Evolutionary conservation across 2,113 vertebrate species (phyloP).

Genomic region (Cranoglanis bouderius): DNA sequence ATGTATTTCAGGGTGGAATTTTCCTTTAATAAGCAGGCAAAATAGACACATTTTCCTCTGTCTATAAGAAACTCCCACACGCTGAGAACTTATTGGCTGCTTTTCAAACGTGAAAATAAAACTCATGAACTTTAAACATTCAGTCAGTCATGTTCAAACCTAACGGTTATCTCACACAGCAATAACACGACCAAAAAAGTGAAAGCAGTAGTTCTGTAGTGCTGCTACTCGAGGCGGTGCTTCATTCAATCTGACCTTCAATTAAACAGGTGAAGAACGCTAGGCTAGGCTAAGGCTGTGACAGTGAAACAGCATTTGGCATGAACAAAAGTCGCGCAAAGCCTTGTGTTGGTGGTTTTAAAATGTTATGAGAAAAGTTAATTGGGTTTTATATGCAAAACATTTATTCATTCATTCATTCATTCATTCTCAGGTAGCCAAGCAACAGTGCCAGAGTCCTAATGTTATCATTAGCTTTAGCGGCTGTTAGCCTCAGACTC

Average conservation of each 20-base stretch:
- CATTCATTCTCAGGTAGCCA: neutral
- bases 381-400: neutral
- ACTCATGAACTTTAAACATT: neutral
- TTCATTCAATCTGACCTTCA: slow-evolving; percentile 41
- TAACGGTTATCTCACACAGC: neutral
- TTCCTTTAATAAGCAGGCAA: neutral
- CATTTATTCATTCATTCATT: neutral
- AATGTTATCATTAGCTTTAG: neutral
- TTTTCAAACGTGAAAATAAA: neutral
- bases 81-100: neutral
- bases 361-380: neutral
- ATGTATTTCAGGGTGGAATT: neutral
- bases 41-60: neutral
- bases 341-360: too few relatives aligned
- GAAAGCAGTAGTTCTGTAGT: neutral
- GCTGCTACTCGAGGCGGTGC: slow-evolving; percentile 8
- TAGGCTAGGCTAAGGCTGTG: neutral
- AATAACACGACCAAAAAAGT: neutral
- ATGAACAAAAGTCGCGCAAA: neutral
- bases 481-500: neutral
- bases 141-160: neutral
- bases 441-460: neutral
- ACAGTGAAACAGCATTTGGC: neutral
- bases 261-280: neutral
- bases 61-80: too few relatives aligned